phyloP scores from a whole-genome alignment of 2,797 vertebrate genomes.

The Mus caroli region DNA sequence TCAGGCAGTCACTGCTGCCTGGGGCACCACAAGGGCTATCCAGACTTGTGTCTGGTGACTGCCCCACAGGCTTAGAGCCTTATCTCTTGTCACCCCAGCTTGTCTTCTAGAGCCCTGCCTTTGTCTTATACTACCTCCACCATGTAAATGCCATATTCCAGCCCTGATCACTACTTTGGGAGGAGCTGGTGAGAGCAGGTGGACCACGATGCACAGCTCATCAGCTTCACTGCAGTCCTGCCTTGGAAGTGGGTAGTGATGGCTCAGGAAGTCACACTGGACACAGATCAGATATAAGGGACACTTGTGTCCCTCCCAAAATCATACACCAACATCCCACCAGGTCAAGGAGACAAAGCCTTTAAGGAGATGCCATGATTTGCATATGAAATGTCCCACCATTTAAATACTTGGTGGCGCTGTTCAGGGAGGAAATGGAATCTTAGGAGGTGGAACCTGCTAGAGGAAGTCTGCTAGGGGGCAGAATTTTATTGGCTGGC shows the following conservation, averaged over 20 bases:
- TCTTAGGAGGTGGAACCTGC: not conserved
- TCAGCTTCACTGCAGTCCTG: not conserved
- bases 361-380: not conserved
- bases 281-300: rapidly evolving
- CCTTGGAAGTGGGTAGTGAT: not conserved
- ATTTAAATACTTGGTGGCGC: not conserved
- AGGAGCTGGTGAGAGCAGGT: not conserved
- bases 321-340: not conserved
- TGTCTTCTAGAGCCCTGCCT: not conserved
- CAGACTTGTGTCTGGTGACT: not conserved
- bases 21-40: not conserved
- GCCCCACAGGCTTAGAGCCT: not conserved
- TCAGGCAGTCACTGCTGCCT: not conserved
- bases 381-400: not conserved
- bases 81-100: not conserved
- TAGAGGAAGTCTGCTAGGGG: not conserved
- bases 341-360: not conserved
- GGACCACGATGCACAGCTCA: rapidly evolving
- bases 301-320: not conserved
- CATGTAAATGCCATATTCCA: not conserved
- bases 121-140: not conserved
- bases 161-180: rapidly evolving
- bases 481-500: not conserved
- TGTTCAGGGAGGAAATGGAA: not conserved
- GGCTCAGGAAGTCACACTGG: not conserved